A percentile compares a stretch with the other conserved stretches of the same genome.
Conservation (phyloP, 2,888 invertebrate genomes). For the Synergus itoensis region DNA sequence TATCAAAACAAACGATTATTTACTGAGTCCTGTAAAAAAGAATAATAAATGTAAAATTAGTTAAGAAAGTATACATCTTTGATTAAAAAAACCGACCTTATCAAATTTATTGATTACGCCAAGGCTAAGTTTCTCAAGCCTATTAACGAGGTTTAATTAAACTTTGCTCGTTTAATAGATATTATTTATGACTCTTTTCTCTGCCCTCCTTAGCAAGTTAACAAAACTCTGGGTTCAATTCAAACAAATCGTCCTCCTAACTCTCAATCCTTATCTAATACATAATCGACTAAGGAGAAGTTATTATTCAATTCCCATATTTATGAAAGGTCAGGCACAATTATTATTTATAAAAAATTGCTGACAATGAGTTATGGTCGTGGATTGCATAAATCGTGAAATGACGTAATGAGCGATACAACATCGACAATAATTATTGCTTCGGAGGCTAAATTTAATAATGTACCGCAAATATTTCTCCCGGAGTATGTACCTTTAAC, state of each 20-base stretch:
- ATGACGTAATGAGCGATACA: constrained; percentile 39
- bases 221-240: neutral
- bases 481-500: constrained; percentile 14
- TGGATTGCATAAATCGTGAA: constrained; percentile 36
- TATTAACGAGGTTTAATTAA: constrained; percentile 66
- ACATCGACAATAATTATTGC: constrained; percentile 35
- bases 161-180: constrained; percentile 64
- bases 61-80: neutral
- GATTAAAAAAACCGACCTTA: constrained; percentile 16
- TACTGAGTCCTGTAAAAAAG: no score
- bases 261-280: neutral
- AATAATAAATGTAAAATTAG: no score
- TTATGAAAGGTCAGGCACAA: constrained; percentile 41
- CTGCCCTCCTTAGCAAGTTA: neutral
- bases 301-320: constrained; percentile 32
- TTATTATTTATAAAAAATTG: constrained; percentile 32
- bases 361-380: constrained; percentile 31
- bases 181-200: constrained; percentile 59
- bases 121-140: constrained; percentile 54
- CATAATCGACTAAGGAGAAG: constrained; percentile 18
- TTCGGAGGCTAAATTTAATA: constrained; percentile 14
- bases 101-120: constrained; percentile 23
- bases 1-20: no score
- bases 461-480: constrained; percentile 32
- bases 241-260: neutral